A percentile compares a stretch with the other conserved stretches of the same genome.
Evolutionary conservation across 2,797 vertebrate species (phyloP).

Genomic region (Syndactyla subalaris): DNA sequence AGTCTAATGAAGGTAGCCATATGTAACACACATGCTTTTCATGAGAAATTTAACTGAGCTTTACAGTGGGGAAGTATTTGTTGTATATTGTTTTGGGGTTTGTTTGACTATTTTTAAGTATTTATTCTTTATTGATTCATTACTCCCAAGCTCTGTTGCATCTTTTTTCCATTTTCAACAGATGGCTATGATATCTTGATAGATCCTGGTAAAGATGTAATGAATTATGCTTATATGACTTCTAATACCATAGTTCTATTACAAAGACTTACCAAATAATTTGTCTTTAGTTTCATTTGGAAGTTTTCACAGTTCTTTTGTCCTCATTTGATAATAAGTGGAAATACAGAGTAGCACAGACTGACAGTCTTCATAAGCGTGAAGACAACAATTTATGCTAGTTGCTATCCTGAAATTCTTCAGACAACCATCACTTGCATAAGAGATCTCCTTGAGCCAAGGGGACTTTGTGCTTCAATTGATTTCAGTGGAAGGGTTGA

Average conservation of each 20-base stretch:
- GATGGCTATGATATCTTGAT: background rate
- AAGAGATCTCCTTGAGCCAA: background rate
- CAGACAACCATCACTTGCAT: background rate
- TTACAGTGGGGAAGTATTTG: background rate
- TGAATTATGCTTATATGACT: background rate
- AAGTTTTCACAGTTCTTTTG: background rate
- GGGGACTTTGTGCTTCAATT: background rate
- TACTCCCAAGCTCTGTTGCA: background rate
- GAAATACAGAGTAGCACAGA: background rate
- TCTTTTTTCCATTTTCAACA: slow-evolving; percentile 17
- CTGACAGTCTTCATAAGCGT: background rate
- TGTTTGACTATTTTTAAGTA: background rate
- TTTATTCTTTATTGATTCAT: background rate
- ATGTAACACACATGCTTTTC: background rate
- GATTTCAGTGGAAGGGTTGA: background rate
- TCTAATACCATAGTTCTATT: background rate
- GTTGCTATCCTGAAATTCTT: background rate
- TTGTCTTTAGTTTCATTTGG: background rate
- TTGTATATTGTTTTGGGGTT: background rate
- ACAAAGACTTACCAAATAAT: background rate
- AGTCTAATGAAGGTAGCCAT: background rate
- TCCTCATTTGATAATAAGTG: background rate
- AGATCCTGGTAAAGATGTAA: background rate
- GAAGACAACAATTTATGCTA: background rate
- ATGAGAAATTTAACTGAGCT: background rate